Base-by-base conservation (phyloP, 2,797 vertebrate species). In the Tokudaia muenninki region DNA sequence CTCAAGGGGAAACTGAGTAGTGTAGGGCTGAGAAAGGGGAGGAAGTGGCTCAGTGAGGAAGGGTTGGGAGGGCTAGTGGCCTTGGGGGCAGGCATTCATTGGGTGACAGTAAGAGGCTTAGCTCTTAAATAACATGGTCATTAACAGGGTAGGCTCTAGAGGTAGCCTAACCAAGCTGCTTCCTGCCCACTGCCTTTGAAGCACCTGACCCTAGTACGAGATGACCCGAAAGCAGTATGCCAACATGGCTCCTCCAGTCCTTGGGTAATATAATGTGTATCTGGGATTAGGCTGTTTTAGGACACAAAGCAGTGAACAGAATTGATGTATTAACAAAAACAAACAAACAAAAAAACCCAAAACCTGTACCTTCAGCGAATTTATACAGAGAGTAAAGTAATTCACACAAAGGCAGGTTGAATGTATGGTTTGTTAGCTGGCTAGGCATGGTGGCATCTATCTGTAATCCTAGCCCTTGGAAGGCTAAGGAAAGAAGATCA, bases 31-130 rank as follows among this genome's bases (percentile, higher is more conserved):
- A 94, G 77, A 61, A 78, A 52, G 12, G 7, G 80, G 70, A 94
- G 81, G 92, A 92, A 72, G 75, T 93, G 94, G 72, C 65, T 70
- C 14, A 70, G 80, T 44, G 59, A 90, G 74, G 52, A 44, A 80
- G 63, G n/a, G 34, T 29, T 93, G 37, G 90, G 67, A 88, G 59
- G 87, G 37, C 77, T 87, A 67, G 50, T 94, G 82, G 88, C 92
- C 91, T 97, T 24, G 61, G 74, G 79, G 90, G 57, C 61, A 83
- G 90, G 57, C 61, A 83, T 41, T 82, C 67, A 82, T 70, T 92
- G 67, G 95, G 57, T 59, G 80, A 83, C 70, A 92, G 90, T 52
- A 41, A 88, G 94, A 97, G 96, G 61, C 50, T 90, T 95, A 55
- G 91, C 79, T 88, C 41, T 41, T 41, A 41, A 41, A 41, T 41